Evolutionary conservation across 1,140 invertebrate genomes (phyloP), one percentile per base, ranked within the genome.

Genomic region (Bemisia tabaci): DNA sequence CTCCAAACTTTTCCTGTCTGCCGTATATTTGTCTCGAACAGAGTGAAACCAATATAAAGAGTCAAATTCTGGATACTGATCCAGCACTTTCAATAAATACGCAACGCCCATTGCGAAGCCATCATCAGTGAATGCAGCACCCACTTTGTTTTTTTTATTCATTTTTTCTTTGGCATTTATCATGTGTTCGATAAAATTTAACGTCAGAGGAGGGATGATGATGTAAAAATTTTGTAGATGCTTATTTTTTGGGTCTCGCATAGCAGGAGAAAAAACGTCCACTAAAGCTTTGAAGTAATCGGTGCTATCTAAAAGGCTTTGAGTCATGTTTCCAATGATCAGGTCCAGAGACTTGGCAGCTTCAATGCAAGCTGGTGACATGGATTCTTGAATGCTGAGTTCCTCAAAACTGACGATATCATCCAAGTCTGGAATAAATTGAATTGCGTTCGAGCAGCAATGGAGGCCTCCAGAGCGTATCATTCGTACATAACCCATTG

Each of bases 31-130:
- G 68, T 87, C 83, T 62, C 81, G 77, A 0, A 98, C 89, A 2
- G 94, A 92, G 66, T 93, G 83, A 75, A 97, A 97, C 97, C 97
- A 99, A 76, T 95, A 92, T 1, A 99, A 80, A 2, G 92, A 87
- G 79, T 98, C 93, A 76, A 98, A 91, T 71, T 94, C 90, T 60
- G 82, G 79, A 71, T 82, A 82, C 74, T 86, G 82, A 69, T 85
- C 80, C 2, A 90, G 73, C 26, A 89, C 74, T 71, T 83, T 83
- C 12, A 89, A 76, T 48, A 88, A 79, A 72, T 86, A 90, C 1
- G 87, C 86, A n/a, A 90, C 73, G 59, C 85, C 96, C 84, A 99
- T 93, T 25, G 94, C 90, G 81, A 99, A 98, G 39, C 97, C 97
- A 80, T 99, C 97, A 79, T 99, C 95, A 5, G 93, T 95, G 77